These are phyloP conservation scores for Phyllotreta cruciferae DNA, from an alignment of 2,888 invertebrate species.

Conservation along the genomic window DNA sequence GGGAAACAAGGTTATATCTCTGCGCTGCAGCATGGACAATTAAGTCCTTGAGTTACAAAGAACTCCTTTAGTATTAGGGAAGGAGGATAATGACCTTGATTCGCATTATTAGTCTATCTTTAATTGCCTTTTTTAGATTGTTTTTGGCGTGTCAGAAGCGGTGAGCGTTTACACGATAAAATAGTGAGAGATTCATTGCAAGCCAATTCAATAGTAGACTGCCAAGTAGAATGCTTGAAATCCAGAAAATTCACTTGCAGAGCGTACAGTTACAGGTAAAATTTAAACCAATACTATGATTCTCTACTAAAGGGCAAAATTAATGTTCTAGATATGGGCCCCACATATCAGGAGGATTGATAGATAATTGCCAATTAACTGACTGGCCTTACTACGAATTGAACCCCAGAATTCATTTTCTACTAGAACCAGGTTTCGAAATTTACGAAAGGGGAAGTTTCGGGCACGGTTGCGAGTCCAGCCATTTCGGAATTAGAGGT, in stretches of 20 bases:
- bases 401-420: constrained; percentile 65
- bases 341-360: constrained; percentile 68
- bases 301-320: not conserved
- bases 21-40: too few species aligned
- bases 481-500: constrained; percentile 60
- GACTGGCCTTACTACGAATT: constrained; percentile 76
- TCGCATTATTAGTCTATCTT: too few species aligned
- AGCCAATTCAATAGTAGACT: constrained; percentile 76
- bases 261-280: constrained; percentile 78
- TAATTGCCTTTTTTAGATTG: constrained; percentile 67
- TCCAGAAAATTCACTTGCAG: constrained; percentile 78
- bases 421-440: constrained; percentile 73
- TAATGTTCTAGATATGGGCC: constrained; percentile 68
- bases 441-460: constrained; percentile 82
- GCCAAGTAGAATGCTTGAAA: constrained; percentile 80
- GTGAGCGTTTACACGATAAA: constrained; percentile 70
- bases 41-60: too few species aligned
- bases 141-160: constrained; percentile 82
- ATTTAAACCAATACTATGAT: not conserved
- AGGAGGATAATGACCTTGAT: too few species aligned
- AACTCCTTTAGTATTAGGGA: too few species aligned
- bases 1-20: not conserved
- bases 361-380: constrained; percentile 79
- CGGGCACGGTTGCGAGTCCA: constrained; percentile 81
- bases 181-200: constrained; percentile 72